phyloP scores from a whole-genome alignment of 2,113 vertebrate genomes.

The Nettapus auritus region DNA sequence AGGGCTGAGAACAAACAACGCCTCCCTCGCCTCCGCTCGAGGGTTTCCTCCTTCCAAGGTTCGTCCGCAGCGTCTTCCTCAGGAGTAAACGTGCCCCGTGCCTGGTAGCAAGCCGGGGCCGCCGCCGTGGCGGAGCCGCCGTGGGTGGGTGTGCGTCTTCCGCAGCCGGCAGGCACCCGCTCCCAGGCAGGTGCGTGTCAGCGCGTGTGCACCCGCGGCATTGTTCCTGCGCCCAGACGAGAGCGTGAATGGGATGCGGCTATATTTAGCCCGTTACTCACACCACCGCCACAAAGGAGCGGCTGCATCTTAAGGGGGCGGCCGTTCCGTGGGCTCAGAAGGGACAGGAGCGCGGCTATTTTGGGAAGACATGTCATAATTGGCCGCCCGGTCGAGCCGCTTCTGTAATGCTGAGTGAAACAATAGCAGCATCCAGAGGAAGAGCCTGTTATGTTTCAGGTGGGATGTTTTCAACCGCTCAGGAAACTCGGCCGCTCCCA shows the following conservation, averaged over 20 bases:
- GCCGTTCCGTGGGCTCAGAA: constrained; percentile 74
- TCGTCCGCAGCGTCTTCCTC: constrained; percentile 68
- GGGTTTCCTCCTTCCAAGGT: constrained; percentile 57
- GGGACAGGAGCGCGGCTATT: constrained; percentile 79
- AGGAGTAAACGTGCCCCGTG: constrained; percentile 72
- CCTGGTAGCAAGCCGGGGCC: constrained; percentile 66
- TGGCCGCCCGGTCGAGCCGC: constrained; percentile 75
- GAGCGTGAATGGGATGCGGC: constrained; percentile 71
- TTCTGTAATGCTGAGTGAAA: constrained; percentile 78
- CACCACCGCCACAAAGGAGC: constrained; percentile 75
- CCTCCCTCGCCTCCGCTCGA: constrained; percentile 4
- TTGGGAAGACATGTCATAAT: constrained; percentile 80
- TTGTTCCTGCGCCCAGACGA: constrained; percentile 76
- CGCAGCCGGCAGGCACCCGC: constrained; percentile 68
- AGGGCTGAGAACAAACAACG: constrained; percentile 55
- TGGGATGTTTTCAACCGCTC: constrained; percentile 82
- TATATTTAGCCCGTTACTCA: constrained; percentile 81
- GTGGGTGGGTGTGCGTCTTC: constrained; percentile 78
- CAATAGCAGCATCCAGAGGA: constrained; percentile 82
- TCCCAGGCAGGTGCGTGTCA: constrained; percentile 78
- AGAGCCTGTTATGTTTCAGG: constrained; percentile 85
- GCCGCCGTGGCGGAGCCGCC: constrained; percentile 78
- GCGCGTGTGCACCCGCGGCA: constrained; percentile 68
- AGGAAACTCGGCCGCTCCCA: constrained; percentile 80
- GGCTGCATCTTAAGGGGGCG: constrained; percentile 78